phyloP scores from a whole-genome alignment of 2,888 invertebrate genomes.

The Nomada fabriciana region DNA sequence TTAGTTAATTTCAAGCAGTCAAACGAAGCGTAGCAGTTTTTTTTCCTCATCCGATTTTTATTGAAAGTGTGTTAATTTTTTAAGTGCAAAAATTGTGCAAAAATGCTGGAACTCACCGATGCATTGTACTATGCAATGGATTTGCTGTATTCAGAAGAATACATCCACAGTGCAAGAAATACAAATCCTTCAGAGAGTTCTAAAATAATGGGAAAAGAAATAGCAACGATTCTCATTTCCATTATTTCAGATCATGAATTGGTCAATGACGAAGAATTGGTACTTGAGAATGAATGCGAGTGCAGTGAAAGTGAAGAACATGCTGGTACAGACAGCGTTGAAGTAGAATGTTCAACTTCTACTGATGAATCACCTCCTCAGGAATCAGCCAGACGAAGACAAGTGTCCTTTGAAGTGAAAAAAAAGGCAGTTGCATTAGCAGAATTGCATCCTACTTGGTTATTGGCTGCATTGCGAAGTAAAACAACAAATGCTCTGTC shows the following conservation, averaged over 20 bases:
- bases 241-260: not conserved
- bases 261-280: not conserved
- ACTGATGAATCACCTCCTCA: not conserved
- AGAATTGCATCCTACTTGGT: slow-evolving; percentile 12
- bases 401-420: slow-evolving; percentile 5
- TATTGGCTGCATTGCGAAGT: not conserved
- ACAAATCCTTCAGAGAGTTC: too few species aligned
- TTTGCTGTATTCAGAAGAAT: too few species aligned
- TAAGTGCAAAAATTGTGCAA: too few species aligned
- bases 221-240: not conserved
- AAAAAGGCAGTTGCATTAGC: slow-evolving; percentile 6
- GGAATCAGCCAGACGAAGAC: not conserved
- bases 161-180: too few species aligned
- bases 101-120: too few species aligned
- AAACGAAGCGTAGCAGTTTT: not conserved
- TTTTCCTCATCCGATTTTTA: not conserved
- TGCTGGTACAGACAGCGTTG: not conserved
- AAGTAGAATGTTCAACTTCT: not conserved
- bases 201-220: not conserved
- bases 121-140: too few species aligned
- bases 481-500: not conserved
- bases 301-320: not conserved
- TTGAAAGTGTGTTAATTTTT: not conserved
- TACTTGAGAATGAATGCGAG: not conserved
- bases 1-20: not conserved